Evolutionary conservation across 2,888 invertebrate species (phyloP), one percentile per base, ranked within the genome.

Genomic region (Encarsia formosa): DNA sequence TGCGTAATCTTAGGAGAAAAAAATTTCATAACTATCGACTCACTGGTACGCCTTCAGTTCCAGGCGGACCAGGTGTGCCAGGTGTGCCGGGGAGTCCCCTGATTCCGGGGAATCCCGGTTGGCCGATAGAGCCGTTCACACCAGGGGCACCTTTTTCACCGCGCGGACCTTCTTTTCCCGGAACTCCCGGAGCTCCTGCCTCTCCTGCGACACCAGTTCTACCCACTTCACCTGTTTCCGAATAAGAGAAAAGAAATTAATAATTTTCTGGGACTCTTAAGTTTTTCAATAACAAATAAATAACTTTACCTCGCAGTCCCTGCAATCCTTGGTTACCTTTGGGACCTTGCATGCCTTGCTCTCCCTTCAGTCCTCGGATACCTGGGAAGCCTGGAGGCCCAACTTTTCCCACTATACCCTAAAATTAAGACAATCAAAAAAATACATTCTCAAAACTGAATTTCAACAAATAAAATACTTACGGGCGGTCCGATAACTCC

Each of bases 361-460:
- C 90, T 13, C 91, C 91, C 76, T 91, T 91, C 29, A 82, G 75
- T 3, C 92, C 92, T 20, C 87, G 85, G 57, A 79, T 79, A 24
- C 93, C 93, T 6, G 90, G 88, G 66, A 91, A 89, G 2, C 93
- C 93, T 20, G 91, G 89, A 15, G 89, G 77, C 3, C 92, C 93
- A 18, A 87, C 78, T 75, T 91, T 91, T 2, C 93, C 93, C 44
- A 85, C 76, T 23, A 84, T 79, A 31, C 92, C 92, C 83, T 87
- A 34, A 29, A 29, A 29, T 29, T 29, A 8, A 29, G 29, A 29
- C 8, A 9, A 9, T 9, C n/a, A 34, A 13, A 3, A 4, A 38
- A 42, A 38, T 16, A 19, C 9, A 29, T 29, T 42, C 91, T 91
- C 83, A 87, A 59, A 3, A 69, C 15, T 20, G 2, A 23, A 29